phyloP scores from a whole-genome alignment of 1,140 invertebrate species.

The Zaprionus kolodkinae region DNA sequence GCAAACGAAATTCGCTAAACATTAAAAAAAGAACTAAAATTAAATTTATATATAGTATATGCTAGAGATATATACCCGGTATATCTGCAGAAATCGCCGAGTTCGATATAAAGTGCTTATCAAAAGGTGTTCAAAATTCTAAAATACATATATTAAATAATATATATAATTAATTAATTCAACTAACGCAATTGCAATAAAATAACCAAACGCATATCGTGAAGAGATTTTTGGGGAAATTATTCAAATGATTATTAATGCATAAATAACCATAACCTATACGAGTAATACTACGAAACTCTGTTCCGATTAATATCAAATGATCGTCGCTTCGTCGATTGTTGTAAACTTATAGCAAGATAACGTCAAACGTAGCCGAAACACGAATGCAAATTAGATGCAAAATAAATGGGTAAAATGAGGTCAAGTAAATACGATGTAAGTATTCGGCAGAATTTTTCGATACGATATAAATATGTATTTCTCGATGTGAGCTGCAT shows the following conservation, averaged over 20 bases:
- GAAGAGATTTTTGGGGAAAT: conserved; percentile 9
- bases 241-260: conserved; percentile 15
- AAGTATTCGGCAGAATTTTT: conserved; percentile 54
- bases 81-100: conserved; percentile 23
- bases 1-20: conserved; percentile 21
- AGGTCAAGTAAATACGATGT: conserved; percentile 85
- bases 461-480: not conserved
- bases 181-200: conserved; percentile 14
- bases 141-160: conserved; percentile 31
- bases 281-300: conserved; percentile 23
- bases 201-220: conserved; percentile 22
- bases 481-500: not conserved
- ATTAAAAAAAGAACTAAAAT: conserved; percentile 20
- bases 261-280: conserved; percentile 19
- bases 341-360: conserved; percentile 64
- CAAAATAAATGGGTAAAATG: conserved; percentile 85
- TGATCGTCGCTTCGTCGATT: conserved; percentile 69
- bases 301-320: conserved; percentile 51
- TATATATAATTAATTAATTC: conserved; percentile 17
- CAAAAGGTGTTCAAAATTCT: conserved; percentile 71
- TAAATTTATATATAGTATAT: conserved; percentile 21
- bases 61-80: not conserved
- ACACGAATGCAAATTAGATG: conserved; percentile 84
- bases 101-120: conserved; percentile 56
- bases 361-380: conserved; percentile 79